These are phyloP conservation scores for Deilephila elpenor DNA, from an alignment of 2,888 invertebrate species.

Conservation along the genomic window DNA sequence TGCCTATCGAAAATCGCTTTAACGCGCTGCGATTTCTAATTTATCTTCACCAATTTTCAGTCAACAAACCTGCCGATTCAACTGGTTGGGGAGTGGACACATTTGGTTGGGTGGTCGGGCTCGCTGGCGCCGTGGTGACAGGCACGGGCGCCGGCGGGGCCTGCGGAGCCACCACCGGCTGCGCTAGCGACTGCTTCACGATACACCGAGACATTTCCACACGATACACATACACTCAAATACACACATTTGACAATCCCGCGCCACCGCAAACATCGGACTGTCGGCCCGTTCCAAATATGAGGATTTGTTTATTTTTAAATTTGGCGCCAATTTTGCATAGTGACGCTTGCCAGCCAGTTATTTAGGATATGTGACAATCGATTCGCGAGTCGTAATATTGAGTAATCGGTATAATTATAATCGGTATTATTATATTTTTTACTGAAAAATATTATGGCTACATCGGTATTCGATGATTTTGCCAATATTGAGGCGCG, in stretches of 20 bases:
- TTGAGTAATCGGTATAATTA: conserved; percentile 1
- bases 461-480: neutral
- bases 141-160: conserved; percentile 41
- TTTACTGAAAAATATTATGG: no score
- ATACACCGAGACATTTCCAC: conserved; percentile 78
- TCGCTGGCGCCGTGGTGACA: conserved; percentile 54
- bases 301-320: conserved; percentile 83
- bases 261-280: conserved; percentile 76
- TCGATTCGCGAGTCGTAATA: conserved; percentile 23
- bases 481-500: neutral
- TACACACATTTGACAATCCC: conserved; percentile 63
- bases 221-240: conserved; percentile 31
- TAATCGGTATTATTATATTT: neutral
- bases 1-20: neutral
- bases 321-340: conserved; percentile 78
- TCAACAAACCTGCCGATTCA: conserved; percentile 59
- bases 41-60: neutral
- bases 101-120: conserved; percentile 35
- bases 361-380: conserved; percentile 54
- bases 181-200: conserved; percentile 76
- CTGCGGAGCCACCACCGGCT: conserved; percentile 54
- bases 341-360: conserved; percentile 67
- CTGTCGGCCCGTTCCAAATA: conserved; percentile 80
- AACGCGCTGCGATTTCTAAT: neutral
- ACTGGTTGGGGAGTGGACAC: conserved; percentile 48